Base-by-base conservation (phyloP, 1,140 invertebrate genomes). In the Drosophila auraria region DNA sequence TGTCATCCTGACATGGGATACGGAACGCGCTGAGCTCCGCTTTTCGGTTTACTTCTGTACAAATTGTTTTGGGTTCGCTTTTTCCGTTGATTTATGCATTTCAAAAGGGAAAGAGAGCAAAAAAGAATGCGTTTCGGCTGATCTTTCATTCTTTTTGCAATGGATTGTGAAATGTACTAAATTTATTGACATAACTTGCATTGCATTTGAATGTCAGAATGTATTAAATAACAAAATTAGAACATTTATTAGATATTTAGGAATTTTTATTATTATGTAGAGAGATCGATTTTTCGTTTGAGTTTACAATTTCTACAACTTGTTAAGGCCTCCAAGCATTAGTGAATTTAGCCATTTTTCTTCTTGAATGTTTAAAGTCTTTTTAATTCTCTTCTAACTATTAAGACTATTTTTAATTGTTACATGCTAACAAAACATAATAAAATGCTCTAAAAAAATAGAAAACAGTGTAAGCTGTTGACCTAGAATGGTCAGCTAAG, bases 1-100 rank as follows among this genome's bases (percentile, higher is more conserved):
- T 86, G 80, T 84, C 78, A 90, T 72, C 50, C 74, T 44, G 69
- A 71, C 78, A 80, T 71, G 73, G 72, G 61, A 77, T 78, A 56
- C 61, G 65, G 42, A 68, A 54, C 42, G 36, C 54, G 42, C 50
- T 77, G 23, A 64, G 42, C 54, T 40, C 49, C 42, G 47, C 53
- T 56, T 75, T 49, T 58, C 53, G 63, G 72, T 68, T 77, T 59
- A 59, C 62, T 66, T 54, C 57, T 42, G 33, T 66, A 59, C 74
- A 77, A 77, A 77, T 77, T 77, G 73, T 77, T 77, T 77, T 27
- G 56, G 25, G 70, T 59, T 51, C n/a, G 23, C 17, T 45, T 45
- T 53, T 38, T n/a, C 17, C 45, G 45, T 53, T 77, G 74, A 77
- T 77, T 77, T 77, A 77, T 77, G 74, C 49, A 57, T 57, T 64